Conservation (phyloP, 2,797 vertebrate species). For the Rhabdomys pumilio region DNA sequence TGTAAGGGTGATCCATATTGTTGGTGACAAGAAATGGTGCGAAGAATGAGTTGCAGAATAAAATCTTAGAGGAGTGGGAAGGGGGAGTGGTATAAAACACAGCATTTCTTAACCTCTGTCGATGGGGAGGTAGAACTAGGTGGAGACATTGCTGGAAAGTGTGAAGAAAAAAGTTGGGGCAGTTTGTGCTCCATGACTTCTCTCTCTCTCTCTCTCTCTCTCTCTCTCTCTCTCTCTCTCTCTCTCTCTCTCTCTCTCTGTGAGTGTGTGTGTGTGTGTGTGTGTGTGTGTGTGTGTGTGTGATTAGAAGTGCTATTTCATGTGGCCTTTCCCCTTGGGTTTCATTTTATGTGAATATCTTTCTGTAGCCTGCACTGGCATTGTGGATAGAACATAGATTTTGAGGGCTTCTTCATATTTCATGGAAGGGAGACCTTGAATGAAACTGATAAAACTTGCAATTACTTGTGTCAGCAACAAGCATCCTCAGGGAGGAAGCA, state of each 20-base stretch:
- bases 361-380: background rate
- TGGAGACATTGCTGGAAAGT: background rate
- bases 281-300: background rate
- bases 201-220: no score
- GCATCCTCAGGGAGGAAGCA: background rate
- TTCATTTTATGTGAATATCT: background rate
- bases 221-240: no score
- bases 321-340: background rate
- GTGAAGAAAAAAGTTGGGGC: background rate
- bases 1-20: background rate
- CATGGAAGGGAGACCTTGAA: background rate
- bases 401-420: conserved; percentile 2
- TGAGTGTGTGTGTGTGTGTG: background rate
- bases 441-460: conserved; percentile 20
- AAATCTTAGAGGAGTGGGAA: background rate
- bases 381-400: background rate
- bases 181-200: background rate
- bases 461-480: background rate
- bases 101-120: background rate
- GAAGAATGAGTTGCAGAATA: background rate
- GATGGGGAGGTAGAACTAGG: background rate
- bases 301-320: background rate
- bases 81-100: background rate
- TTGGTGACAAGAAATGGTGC: background rate
- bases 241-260: no score